Base-by-base conservation (phyloP, 2,888 invertebrate genomes). In the Eupithecia insigniata region DNA sequence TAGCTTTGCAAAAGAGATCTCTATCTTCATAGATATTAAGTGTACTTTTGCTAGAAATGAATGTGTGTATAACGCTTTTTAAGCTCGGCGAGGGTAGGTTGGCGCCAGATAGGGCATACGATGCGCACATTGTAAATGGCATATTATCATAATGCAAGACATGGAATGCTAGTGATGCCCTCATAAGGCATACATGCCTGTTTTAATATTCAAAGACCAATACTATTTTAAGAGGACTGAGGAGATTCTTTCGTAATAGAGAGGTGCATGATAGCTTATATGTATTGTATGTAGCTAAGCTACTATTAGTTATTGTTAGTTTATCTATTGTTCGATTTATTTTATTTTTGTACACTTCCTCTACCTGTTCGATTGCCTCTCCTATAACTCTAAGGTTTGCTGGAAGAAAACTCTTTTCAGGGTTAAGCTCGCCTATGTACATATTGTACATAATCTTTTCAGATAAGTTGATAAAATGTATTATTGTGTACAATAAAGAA, bases 121-220 rank as follows among this genome's bases (percentile, higher is more conserved):
- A 89, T 88, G 89, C 86, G 88, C 89, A 85, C 85, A 87, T 87
- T 90, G 88, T 86, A 92, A 92, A 92, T 91, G 90, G 90, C 91
- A 88, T 87, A 92, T 92, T 92, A 93, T 89, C 90, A 92, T 92
- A 92, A 92, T 91, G 90, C 89, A 90, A 89, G 86, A 89, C 87
- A 85, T 83, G 90, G 89, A 91, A 92, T 92, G 87, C 84, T 88
- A 89, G 89, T 85, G 86, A 90, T 89, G 88, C 85, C 88, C 86
- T 83, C 84, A 86, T 89, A 88, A 84, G 87, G 89, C 75, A 84
- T 81, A 77, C 78, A 84, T 81, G 78, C 78, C 81, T 81, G 82
- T 82, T 85, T 86, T 82, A 83, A 85, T 89, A 89, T 86, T 85
- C 83, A 85, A 87, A 86, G 79, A 78, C 78, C 79, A 79, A 82